Percentiles rank a stretch among this genome's conserved stretches.
These are phyloP conservation scores for Malurus cyaneus DNA, from an alignment of 2,113 vertebrate species.

Conservation along the genomic window DNA sequence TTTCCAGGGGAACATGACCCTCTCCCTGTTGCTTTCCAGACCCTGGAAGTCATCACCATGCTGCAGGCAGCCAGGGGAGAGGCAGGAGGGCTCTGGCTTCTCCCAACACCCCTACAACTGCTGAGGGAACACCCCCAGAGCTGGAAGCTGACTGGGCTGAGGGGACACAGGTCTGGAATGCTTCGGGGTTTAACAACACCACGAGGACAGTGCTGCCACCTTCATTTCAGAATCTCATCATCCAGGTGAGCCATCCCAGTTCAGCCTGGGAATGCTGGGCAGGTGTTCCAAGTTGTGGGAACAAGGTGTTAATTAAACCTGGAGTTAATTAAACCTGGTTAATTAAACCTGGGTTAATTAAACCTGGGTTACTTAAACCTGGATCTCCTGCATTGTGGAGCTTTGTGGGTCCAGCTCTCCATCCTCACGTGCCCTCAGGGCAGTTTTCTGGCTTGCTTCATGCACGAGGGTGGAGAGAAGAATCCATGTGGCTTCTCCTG, in stretches of 20 bases:
- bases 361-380: neutral
- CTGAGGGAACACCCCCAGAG: slow-evolving; percentile 57
- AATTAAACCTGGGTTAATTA: no score
- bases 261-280: neutral
- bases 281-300: neutral
- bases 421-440: neutral
- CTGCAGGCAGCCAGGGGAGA: neutral
- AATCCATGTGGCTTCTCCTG: neutral
- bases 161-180: neutral
- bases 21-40: slow-evolving; percentile 16
- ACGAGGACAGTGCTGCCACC: neutral
- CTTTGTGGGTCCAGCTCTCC: neutral
- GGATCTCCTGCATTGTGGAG: neutral
- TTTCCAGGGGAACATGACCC: neutral
- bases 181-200: neutral
- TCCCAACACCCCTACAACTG: slow-evolving; percentile 51
- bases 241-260: slow-evolving; percentile 29
- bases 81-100: slow-evolving; percentile 38
- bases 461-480: neutral
- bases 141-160: accelerated
- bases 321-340: no score
- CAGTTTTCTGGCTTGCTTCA: neutral
- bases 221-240: neutral
- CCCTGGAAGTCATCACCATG: neutral
- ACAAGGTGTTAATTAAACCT: neutral